Conservation (phyloP, 2,888 invertebrate genomes). For the Strigamia maritima region DNA sequence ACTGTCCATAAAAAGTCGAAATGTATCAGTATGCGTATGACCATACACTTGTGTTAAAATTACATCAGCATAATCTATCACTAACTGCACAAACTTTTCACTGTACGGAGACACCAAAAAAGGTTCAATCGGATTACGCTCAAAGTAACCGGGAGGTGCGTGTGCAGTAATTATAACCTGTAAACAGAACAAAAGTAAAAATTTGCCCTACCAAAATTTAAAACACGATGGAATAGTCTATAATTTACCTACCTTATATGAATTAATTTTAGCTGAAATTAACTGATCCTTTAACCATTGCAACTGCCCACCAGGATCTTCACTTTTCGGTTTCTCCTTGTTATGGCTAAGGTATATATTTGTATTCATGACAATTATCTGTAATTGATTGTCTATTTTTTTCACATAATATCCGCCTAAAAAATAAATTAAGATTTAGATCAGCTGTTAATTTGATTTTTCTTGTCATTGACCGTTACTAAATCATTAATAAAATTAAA, state of each 20-base stretch:
- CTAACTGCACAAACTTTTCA: slow-evolving; percentile 67
- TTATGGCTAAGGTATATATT: background rate
- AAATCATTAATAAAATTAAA: background rate
- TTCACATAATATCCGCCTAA: background rate
- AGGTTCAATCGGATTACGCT: slow-evolving; percentile 59
- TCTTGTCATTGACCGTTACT: background rate
- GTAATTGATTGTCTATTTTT: background rate
- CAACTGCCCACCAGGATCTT: background rate
- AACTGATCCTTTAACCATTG: background rate
- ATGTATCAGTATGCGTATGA: slow-evolving; percentile 86
- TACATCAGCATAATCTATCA: slow-evolving; percentile 72
- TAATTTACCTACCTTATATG: background rate
- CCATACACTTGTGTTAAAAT: slow-evolving; percentile 91
- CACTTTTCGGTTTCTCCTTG: background rate
- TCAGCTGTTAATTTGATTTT: no score
- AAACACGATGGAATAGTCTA: background rate
- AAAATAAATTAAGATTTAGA: background rate
- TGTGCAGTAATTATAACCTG: slow-evolving; percentile 41
- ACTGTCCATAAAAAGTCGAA: slow-evolving; percentile 56
- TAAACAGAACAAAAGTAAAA: no score
- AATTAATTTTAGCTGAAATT: background rate
- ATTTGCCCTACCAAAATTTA: no score
- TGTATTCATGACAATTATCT: slow-evolving; percentile 2
- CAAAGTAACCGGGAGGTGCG: slow-evolving; percentile 76
- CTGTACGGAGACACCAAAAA: slow-evolving; percentile 73